A percentile compares a stretch with the other conserved stretches of the same genome.
These are phyloP conservation scores for Pitta sordida DNA, from an alignment of 2,113 vertebrate species.

Conservation along the genomic window DNA sequence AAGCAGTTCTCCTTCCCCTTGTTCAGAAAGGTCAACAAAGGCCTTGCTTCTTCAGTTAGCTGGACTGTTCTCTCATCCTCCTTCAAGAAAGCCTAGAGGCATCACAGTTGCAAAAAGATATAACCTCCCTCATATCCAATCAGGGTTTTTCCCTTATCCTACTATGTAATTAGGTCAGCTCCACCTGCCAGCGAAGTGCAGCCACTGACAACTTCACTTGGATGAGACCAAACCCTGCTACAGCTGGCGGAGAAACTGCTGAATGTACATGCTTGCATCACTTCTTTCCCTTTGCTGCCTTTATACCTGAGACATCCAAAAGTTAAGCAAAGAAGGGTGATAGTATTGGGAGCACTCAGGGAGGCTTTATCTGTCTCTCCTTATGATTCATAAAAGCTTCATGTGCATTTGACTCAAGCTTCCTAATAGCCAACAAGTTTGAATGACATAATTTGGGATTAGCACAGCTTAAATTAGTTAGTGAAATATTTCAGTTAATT, in stretches of 20 bases:
- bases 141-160: background rate
- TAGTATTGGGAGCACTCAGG: background rate
- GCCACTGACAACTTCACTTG: background rate
- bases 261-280: too few relatives aligned
- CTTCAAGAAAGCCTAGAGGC: background rate
- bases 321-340: background rate
- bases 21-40: fast-evolving
- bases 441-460: background rate
- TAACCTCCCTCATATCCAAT: fast-evolving
- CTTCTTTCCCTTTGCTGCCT: background rate
- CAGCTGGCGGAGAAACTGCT: background rate
- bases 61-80: fast-evolving
- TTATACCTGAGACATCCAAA: background rate
- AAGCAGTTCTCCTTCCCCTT: background rate
- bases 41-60: fast-evolving
- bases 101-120: background rate
- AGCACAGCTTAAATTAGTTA: background rate
- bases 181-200: background rate
- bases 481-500: background rate
- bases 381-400: background rate
- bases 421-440: background rate
- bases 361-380: background rate
- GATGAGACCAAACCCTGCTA: background rate
- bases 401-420: background rate
- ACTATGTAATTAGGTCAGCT: background rate